Evolutionary conservation across 2,797 vertebrate genomes (phyloP).

Genomic region (Lates japonicus): DNA sequence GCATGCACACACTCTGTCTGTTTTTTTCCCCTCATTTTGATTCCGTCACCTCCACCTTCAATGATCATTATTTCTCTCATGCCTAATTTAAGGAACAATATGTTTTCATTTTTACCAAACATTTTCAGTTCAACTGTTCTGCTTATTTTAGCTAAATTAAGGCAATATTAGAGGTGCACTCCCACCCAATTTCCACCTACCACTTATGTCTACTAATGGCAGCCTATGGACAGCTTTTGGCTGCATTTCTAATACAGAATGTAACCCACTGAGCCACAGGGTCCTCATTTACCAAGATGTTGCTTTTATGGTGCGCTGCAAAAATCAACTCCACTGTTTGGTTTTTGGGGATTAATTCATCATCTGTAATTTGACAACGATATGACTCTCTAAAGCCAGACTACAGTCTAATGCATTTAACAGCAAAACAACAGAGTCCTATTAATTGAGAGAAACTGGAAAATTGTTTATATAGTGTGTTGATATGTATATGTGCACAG

Average conservation of each 20-base stretch:
- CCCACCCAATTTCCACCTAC: constrained; percentile 3
- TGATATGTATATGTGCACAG: background rate
- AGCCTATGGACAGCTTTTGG: constrained; percentile 60
- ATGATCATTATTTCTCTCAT: background rate
- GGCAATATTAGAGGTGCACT: constrained; percentile 10
- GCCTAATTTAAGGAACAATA: background rate
- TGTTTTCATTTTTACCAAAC: constrained; percentile 12
- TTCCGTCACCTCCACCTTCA: constrained; percentile 18
- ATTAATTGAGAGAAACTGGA: constrained; percentile 13
- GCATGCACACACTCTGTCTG: background rate
- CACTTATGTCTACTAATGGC: constrained; percentile 56
- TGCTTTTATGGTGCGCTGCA: constrained; percentile 57
- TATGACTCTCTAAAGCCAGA: constrained; percentile 26
- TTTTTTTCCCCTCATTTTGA: background rate
- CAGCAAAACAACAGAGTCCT: constrained; percentile 6
- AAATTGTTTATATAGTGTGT: constrained; percentile 8
- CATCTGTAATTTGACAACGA: constrained; percentile 53
- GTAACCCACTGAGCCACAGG: constrained; percentile 60
- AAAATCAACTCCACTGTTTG: constrained; percentile 43
- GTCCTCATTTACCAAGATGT: constrained; percentile 62
- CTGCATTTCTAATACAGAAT: constrained; percentile 54
- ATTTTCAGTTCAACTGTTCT: constrained; percentile 10
- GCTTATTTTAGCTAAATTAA: constrained; percentile 31
- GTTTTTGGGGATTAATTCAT: constrained; percentile 43
- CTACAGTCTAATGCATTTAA: background rate